Evolutionary conservation across 2,797 vertebrate species (phyloP).

Genomic region (Propithecus perrieri): DNA sequence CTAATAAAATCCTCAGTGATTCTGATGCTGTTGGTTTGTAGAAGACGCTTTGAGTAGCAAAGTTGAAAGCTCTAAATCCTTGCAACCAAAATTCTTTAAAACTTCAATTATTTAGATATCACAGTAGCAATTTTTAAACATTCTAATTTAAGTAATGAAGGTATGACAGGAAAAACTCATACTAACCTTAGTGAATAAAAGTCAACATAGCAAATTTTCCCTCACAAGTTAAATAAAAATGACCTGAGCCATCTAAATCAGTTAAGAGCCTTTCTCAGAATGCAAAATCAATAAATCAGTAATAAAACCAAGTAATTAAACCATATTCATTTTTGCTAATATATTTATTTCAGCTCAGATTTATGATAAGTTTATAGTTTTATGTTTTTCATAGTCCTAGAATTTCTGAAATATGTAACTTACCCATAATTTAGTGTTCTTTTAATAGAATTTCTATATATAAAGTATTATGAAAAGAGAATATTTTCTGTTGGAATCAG

Average conservation of each 20-base stretch:
- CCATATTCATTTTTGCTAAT: not conserved
- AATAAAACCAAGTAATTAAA: not conserved
- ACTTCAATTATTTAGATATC: not conserved
- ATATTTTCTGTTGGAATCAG: conserved; percentile 16
- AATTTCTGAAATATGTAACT: conserved; percentile 33
- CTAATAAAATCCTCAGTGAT: not conserved
- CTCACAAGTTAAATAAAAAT: conserved; percentile 6
- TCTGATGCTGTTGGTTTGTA: not conserved
- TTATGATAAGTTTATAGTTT: not conserved
- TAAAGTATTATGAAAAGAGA: not conserved
- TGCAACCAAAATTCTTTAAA: conserved; percentile 22
- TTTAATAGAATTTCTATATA: not conserved
- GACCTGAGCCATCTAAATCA: not conserved
- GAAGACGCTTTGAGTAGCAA: not conserved
- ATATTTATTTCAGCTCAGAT: conserved; percentile 14
- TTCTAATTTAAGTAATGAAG: not conserved
- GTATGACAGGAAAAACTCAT: not conserved
- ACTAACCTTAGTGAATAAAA: not conserved
- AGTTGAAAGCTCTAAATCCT: not conserved
- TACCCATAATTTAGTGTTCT: not conserved
- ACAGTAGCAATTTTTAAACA: not conserved
- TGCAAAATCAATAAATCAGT: not conserved
- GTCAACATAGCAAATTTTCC: not conserved
- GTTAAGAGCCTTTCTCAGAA: not conserved
- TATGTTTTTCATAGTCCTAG: not conserved